phyloP scores from a whole-genome alignment of 2,888 invertebrate genomes.

The Trissonchulus sp. region DNA sequence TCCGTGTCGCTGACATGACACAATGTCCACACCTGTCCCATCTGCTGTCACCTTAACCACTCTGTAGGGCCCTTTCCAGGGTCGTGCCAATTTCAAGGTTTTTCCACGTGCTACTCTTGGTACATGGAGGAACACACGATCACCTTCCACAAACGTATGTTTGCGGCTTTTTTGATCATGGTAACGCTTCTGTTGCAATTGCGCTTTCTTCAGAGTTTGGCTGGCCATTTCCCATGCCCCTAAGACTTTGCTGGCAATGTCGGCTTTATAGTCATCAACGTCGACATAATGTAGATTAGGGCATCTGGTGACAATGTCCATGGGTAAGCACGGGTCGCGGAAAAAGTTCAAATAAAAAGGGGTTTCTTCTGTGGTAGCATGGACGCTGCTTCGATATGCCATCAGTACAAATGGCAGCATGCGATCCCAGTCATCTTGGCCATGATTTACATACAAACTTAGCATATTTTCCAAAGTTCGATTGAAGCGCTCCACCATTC shows the following conservation, averaged over 20 bases:
- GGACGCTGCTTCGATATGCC: slow-evolving; percentile 36
- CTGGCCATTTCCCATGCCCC: slow-evolving; percentile 2
- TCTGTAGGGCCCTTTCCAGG: too few relatives aligned
- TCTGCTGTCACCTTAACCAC: too few relatives aligned
- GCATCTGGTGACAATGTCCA: slow-evolving; percentile 30
- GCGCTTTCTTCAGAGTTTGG: neutral
- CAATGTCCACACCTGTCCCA: too few relatives aligned
- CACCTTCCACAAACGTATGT: too few relatives aligned
- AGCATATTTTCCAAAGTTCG: slow-evolving; percentile 38
- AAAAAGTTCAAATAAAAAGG: slow-evolving; percentile 39
- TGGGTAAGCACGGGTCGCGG: slow-evolving; percentile 34
- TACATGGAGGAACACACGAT: too few relatives aligned
- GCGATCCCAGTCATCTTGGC: slow-evolving; percentile 38
- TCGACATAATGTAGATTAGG: neutral
- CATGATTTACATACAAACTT: slow-evolving; percentile 34
- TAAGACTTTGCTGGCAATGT: neutral
- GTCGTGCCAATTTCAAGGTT: too few relatives aligned
- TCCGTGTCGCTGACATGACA: too few relatives aligned
- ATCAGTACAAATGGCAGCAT: slow-evolving; percentile 32
- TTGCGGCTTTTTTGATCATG: too few relatives aligned
- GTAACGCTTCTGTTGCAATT: neutral
- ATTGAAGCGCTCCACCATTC: too few relatives aligned
- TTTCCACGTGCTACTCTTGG: too few relatives aligned
- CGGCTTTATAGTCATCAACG: neutral
- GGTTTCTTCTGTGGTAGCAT: slow-evolving; percentile 33